Conservation (phyloP, 2,797 vertebrate species). For the Ibycter americanus region DNA sequence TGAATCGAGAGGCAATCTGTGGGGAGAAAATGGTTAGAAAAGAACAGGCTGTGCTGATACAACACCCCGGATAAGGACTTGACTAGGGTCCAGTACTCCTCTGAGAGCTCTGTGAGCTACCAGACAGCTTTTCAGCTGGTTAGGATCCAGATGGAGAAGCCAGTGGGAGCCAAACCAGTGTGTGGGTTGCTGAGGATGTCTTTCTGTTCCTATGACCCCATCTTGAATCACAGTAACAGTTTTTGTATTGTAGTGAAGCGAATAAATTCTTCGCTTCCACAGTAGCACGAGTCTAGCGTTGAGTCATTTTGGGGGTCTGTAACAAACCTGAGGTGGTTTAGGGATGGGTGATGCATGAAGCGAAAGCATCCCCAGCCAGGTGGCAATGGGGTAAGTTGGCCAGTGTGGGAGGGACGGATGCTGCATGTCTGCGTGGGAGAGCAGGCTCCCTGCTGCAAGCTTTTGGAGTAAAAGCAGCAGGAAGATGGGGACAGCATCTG, state of each 20-base stretch:
- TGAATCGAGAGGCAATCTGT: background rate
- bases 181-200: background rate
- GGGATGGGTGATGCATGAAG: background rate
- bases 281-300: background rate
- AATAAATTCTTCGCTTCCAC: background rate
- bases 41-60: background rate
- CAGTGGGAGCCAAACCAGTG: background rate
- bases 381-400: background rate
- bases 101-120: background rate
- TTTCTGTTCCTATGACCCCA: background rate
- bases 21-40: background rate
- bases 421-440: background rate
- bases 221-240: background rate
- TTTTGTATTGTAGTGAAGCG: background rate
- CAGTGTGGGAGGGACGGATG: background rate
- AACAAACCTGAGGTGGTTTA: background rate
- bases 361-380: background rate
- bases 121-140: background rate
- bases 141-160: background rate
- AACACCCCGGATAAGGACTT: slow-evolving; percentile 16
- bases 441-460: background rate
- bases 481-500: background rate
- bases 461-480: background rate
- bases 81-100: background rate
- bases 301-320: background rate